Evolutionary conservation across 2,113 vertebrate genomes (phyloP), one percentile per base, ranked within the genome.

Genomic region (Zingel zingel): DNA sequence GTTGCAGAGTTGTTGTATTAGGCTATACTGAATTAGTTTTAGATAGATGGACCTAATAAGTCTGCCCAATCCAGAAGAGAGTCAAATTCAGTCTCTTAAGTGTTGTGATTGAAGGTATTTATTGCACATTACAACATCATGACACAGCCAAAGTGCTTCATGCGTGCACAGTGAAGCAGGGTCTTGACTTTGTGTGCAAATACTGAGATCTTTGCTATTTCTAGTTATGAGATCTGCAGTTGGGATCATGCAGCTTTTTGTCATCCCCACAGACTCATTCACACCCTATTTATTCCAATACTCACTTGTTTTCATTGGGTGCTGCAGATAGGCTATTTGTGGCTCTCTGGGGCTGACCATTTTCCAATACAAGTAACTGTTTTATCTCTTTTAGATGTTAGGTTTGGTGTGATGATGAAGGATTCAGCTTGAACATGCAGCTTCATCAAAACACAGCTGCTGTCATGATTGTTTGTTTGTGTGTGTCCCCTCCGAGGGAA

Each of bases 261-360:
- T 65, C 83, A 82, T 81, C 74, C 69, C 30, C 58, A 61, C 75
- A 71, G 54, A 59, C 72, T 56, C 25, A 64, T 66, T 74, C 74
- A 57, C 88, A 61, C 78, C 80, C 58, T 74, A 10, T 82, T 83
- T 90, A 43, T 43, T 43, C 72, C 75, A 77, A 57, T 53, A 54
- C 63, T 76, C 66, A 5, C 77, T 67, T 78, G 80, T 73, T 91
- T 85, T 84, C 61, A 61, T 80, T 61, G 50, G 63, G 58, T 51
- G 72, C 56, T 18, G 51, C 63, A 65, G n/a, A 76, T 15, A 78
- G 61, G 21, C 73, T 77, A 23, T 81, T 83, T 84, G 57, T 72
- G 69, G 74, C 76, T 82, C 63, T 61, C 39, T 0, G 66, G 64
- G 56, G 72, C 69, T 65, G 67, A 79, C 59, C 43, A 12, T 47